Percentiles rank a stretch among this genome's conserved stretches.
Evolutionary conservation across 2,113 vertebrate species (phyloP).

Genomic region (Suncus etruscus): DNA sequence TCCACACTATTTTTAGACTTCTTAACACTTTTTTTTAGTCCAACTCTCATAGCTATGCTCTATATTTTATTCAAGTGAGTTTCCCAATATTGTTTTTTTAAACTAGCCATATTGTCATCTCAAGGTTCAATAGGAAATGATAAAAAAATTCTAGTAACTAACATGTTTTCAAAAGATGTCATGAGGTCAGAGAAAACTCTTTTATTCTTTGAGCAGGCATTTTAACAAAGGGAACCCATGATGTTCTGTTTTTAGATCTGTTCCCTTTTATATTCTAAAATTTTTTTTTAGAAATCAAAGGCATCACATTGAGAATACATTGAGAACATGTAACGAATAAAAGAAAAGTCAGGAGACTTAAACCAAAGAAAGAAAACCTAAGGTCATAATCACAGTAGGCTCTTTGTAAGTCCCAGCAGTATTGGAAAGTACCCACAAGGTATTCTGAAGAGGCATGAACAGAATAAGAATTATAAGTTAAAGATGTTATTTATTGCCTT

Average conservation of each 20-base stretch:
- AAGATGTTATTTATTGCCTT: slow-evolving; percentile 53
- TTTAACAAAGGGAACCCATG: slow-evolving; percentile 23
- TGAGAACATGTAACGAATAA: slow-evolving; percentile 59
- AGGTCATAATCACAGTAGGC: slow-evolving; percentile 47
- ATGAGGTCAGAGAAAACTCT: slow-evolving; percentile 63
- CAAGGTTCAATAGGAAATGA: slow-evolving; percentile 65
- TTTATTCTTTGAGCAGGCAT: slow-evolving; percentile 47
- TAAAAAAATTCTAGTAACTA: slow-evolving; percentile 59
- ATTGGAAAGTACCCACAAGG: neutral
- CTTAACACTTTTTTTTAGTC: neutral
- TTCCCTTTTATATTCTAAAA: slow-evolving; percentile 73
- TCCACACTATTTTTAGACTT: neutral
- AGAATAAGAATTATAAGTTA: neutral
- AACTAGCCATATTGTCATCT: slow-evolving; percentile 51
- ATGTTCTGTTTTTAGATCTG: slow-evolving; percentile 66
- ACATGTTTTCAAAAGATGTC: slow-evolving; percentile 64
- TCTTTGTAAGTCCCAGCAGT: neutral
- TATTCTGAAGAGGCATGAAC: neutral
- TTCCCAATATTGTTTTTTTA: slow-evolving; percentile 48
- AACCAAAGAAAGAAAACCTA: slow-evolving; percentile 52
- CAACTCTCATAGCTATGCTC: slow-evolving; percentile 34
- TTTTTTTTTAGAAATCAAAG: slow-evolving; percentile 58
- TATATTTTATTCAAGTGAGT: slow-evolving; percentile 5
- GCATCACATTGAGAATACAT: slow-evolving; percentile 45
- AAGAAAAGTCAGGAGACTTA: slow-evolving; percentile 63